These are phyloP conservation scores for Troides oblongomaculatus DNA, from an alignment of 2,888 invertebrate genomes.

Conservation along the genomic window DNA sequence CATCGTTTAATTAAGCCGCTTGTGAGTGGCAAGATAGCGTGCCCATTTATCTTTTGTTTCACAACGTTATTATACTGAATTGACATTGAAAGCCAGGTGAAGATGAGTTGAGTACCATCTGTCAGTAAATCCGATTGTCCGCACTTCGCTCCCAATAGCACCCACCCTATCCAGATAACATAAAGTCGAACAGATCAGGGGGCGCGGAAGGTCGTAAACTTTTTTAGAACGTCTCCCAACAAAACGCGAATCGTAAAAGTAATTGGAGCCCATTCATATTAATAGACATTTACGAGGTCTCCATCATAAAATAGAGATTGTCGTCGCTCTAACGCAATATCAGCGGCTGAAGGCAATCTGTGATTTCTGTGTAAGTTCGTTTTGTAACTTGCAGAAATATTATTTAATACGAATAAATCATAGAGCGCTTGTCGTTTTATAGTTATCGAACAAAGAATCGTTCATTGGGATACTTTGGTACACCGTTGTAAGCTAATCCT, in stretches of 20 bases:
- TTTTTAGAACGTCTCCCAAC: conserved; percentile 73
- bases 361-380: conserved; percentile 60
- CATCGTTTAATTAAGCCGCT: too few species aligned
- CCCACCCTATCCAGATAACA: conserved; percentile 54
- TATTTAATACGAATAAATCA: conserved; percentile 65
- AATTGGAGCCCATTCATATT: conserved; percentile 81
- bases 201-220: conserved; percentile 72
- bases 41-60: not conserved
- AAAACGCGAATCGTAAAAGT: conserved; percentile 79
- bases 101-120: conserved; percentile 58
- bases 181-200: conserved; percentile 64
- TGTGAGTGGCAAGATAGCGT: not conserved
- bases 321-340: conserved; percentile 70
- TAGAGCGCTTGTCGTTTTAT: conserved; percentile 47
- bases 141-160: conserved; percentile 46
- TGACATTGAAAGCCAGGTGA: conserved; percentile 47
- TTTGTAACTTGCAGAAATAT: conserved; percentile 61
- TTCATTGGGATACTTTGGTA: conserved; percentile 1
- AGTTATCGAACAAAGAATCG: conserved; percentile 5
- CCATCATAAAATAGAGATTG: conserved; percentile 78
- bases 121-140: conserved; percentile 55
- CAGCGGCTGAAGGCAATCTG: conserved; percentile 53
- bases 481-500: conserved; percentile 6
- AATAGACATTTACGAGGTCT: conserved; percentile 79
- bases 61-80: conserved; percentile 1